Conservation (phyloP, 2,113 vertebrate species). For the Telmatochromis sp. region DNA sequence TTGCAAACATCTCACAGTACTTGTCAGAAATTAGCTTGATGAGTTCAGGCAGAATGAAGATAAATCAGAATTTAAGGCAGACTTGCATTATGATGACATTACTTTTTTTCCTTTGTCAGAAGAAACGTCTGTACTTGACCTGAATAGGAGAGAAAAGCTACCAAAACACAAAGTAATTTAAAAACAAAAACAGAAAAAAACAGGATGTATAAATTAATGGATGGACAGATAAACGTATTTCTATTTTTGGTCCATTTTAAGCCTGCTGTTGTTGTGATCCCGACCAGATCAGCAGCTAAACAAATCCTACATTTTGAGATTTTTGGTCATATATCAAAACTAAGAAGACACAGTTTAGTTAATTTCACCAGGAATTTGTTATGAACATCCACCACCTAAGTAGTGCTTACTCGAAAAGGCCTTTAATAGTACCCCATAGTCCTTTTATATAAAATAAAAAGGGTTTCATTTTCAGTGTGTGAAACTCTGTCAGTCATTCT, state of each 20-base stretch:
- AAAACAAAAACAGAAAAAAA: background rate
- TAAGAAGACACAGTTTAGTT: background rate
- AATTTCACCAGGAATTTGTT: background rate
- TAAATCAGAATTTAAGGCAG: background rate
- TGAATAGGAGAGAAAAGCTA: background rate
- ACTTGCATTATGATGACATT: background rate
- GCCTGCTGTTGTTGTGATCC: background rate
- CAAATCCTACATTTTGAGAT: background rate
- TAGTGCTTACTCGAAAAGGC: background rate
- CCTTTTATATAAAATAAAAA: background rate
- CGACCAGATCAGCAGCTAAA: background rate
- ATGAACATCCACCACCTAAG: background rate
- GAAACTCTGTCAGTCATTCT: background rate
- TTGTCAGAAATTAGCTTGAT: background rate
- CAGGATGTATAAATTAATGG: background rate
- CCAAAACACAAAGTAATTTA: background rate
- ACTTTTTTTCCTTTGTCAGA: conserved; percentile 34
- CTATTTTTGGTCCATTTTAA: background rate
- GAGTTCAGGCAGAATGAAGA: background rate
- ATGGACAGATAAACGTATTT: background rate
- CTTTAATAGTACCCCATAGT: background rate
- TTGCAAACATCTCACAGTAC: background rate
- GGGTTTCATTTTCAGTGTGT: background rate
- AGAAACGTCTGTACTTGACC: background rate
- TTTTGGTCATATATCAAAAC: background rate